phyloP scores from a whole-genome alignment of 2,888 invertebrate genomes.

The Entomobrya proxima region DNA sequence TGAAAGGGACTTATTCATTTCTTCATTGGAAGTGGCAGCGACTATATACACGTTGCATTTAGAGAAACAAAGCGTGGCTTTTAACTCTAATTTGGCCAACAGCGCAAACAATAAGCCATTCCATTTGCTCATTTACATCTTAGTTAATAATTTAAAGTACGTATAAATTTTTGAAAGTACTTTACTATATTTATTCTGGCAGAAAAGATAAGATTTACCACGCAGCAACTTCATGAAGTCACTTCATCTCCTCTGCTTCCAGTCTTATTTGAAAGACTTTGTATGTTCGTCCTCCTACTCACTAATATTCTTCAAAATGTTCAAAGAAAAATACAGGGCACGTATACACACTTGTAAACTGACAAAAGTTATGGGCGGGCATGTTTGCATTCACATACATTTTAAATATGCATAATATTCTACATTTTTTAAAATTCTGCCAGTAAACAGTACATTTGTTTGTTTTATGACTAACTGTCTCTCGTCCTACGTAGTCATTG shows the following conservation, averaged over 20 bases:
- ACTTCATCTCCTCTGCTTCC: background rate
- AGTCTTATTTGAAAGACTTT: no score
- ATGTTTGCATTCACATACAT: background rate
- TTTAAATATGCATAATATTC: background rate
- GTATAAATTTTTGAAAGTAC: background rate
- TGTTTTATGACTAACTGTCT: slow-evolving; percentile 1
- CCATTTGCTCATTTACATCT: background rate
- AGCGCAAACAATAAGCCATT: background rate
- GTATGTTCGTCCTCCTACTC: background rate
- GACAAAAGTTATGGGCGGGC: background rate
- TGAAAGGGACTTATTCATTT: no score
- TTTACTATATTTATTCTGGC: background rate
- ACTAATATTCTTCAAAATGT: background rate
- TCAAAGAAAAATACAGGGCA: background rate
- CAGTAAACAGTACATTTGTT: slow-evolving; percentile 49
- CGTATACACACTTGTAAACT: background rate
- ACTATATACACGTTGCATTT: no score
- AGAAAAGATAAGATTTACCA: no score
- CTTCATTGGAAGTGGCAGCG: no score
- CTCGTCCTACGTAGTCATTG: background rate
- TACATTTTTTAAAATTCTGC: slow-evolving; percentile 47
- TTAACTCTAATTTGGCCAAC: no score
- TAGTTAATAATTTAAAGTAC: background rate
- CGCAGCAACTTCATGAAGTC: no score
- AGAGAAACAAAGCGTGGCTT: no score